Conservation (phyloP, 2,888 invertebrate species). For the Disparrhopalites patrizii region DNA sequence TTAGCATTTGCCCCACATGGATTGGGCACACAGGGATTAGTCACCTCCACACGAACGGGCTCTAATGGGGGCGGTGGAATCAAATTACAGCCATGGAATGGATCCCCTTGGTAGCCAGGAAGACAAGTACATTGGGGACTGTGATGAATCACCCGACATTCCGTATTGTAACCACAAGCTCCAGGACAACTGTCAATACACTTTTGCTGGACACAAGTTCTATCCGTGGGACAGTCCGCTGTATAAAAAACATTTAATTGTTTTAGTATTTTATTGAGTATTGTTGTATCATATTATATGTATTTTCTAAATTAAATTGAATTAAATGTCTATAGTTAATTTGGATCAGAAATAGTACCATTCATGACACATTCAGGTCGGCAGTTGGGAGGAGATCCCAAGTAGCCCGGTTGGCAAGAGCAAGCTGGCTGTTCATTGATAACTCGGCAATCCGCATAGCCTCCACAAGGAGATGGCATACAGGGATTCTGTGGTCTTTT, state of each 20-base stretch:
- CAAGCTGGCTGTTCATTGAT: constrained; percentile 75
- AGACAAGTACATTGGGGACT: constrained; percentile 64
- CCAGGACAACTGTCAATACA: constrained; percentile 80
- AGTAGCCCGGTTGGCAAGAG: constrained; percentile 53
- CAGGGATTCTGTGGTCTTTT: constrained; percentile 51
- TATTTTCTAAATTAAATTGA: background rate
- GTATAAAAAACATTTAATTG: background rate
- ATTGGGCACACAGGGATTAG: constrained; percentile 42
- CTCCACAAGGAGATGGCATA: constrained; percentile 67
- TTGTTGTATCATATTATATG: background rate
- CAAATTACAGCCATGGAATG: constrained; percentile 71
- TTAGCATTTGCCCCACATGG: constrained; percentile 43
- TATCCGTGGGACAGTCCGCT: constrained; percentile 70
- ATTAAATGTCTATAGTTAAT: background rate
- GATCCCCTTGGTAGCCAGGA: constrained; percentile 74
- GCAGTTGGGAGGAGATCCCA: constrained; percentile 49
- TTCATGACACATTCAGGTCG: constrained; percentile 64
- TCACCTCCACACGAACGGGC: constrained; percentile 50
- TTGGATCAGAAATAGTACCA: constrained; percentile 30
- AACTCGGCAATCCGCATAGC: constrained; percentile 70
- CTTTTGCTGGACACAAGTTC: constrained; percentile 74
- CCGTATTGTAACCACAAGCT: constrained; percentile 46
- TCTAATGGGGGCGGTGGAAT: constrained; percentile 52
- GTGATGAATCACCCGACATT: constrained; percentile 49
- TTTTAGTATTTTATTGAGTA: no score